Evolutionary conservation across 2,113 vertebrate species (phyloP), one percentile per base, ranked within the genome.

Genomic region (Hoplias malabaricus): DNA sequence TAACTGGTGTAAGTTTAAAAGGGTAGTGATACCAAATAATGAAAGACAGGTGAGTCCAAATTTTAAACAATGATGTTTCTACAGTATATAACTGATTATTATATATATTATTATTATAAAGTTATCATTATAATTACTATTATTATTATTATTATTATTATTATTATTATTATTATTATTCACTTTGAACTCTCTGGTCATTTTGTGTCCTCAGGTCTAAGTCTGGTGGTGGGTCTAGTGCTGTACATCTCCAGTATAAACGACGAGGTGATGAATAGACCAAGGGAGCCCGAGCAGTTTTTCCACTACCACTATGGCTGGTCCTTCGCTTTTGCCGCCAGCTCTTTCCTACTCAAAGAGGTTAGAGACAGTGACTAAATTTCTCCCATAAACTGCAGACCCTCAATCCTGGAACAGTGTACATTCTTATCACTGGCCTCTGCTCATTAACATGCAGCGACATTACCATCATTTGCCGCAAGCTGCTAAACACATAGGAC

Each of bases 201-300:
- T 53, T 38, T 71, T 16, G 43, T 27, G 46, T 33, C 29, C 4
- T 43, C 67, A 82, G 80, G 80, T 29, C 70, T 82, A 66, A 82
- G 80, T 75, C 62, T 82, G 67, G 80, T 82, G 38, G 80, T 82
- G 77, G 94, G 95, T 29, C 82, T 96, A 85, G 94, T 96, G 72
- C 89, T 96, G 7, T 96, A 96, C 78, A 96, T 96, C 86, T 96
- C 95, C 83, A 96, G 94, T 82, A 95, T 96, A 83, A 96, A 95
- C 0, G 95, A 96, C 25, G 95, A 95, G 85, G 94, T 96, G 87
- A 92, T 95, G 90, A 96, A 95, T 89, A 86, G 95, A 56, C 93
- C 94, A 0, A 93, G 91, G 79, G 93, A 92, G 84, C 93, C 92
- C 0, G 95, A 95, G 85, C 91, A 92, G 77, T 95, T 92, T 63